Percentiles rank a stretch among this genome's conserved stretches.
Conservation (phyloP, 2,113 vertebrate genomes). For the Columba livia region DNA sequence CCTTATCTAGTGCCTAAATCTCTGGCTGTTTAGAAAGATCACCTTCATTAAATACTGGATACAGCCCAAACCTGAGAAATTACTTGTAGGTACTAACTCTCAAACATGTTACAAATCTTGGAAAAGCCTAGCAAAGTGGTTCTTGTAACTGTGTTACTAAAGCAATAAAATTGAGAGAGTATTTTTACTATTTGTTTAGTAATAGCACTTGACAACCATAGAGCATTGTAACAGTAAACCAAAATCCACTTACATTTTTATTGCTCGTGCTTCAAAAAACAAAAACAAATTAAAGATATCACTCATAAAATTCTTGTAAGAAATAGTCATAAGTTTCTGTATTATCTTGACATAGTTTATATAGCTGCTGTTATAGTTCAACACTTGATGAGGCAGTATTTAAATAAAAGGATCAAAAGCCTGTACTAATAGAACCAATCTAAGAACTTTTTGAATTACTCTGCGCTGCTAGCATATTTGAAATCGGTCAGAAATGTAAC, state of each 20-base stretch:
- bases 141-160: neutral
- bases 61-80: neutral
- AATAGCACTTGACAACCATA: neutral
- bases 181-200: slow-evolving; percentile 42
- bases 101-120: neutral
- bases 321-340: neutral
- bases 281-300: neutral
- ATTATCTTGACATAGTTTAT: neutral
- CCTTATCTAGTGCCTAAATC: neutral
- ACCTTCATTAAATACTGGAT: neutral
- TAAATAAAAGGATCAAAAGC: neutral
- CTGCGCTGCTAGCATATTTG: neutral
- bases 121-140: neutral
- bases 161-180: slow-evolving; percentile 35
- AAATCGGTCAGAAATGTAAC: neutral
- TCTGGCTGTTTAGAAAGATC: neutral
- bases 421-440: neutral
- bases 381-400: neutral
- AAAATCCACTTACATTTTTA: slow-evolving; percentile 38
- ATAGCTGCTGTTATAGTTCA: neutral
- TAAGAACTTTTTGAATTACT: neutral
- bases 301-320: neutral
- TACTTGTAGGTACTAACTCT: neutral
- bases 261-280: neutral
- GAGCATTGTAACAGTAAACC: neutral